Evolutionary conservation across 1,140 invertebrate species (phyloP), one percentile per base, ranked within the genome.

Genomic region (Belonocnema kinseyi): DNA sequence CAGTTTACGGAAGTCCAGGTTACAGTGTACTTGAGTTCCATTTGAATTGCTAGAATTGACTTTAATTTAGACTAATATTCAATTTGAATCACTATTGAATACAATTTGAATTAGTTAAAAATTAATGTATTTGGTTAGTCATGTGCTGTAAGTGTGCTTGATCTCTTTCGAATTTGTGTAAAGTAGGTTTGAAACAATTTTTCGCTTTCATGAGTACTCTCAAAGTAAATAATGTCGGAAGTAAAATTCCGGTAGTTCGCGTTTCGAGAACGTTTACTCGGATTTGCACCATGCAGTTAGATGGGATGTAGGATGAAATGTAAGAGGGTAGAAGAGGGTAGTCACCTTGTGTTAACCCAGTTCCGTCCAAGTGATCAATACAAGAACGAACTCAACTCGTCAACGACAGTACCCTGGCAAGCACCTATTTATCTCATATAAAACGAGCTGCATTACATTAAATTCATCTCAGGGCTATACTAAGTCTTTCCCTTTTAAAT

Each of bases 321-420:
- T 73, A 77, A 80, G 77, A 83, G 80, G 83, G 75, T 81, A 74
- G 81, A 82, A 79, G 75, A 74, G 77, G 79, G 75, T 75, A 82
- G 72, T 79, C 76, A 79, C 84, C 80, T 77, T 77, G 82, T 77
- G 85, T 87, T 87, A 87, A 87, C 86, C 86, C 72, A 87, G 84
- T 87, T 87, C 81, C 83, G 81, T 86, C 81, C 80, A 75, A 79
- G 77, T 85, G 81, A 87, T 87, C 86, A 78, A 87, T 87, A 86
- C 81, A 82, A 85, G 77, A 84, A 53, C 72, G 76, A 80, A 80
- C 85, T 85, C 80, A 80, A 80, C 85, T 85, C 80, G 80, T 81
- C 80, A 75, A 71, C 74, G 82, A 73, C 77, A 66, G 61, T 66
- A 40, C 61, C 33, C 61, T 66, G 26, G 74, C 82, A 82, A 78